These are phyloP conservation scores for Lottia scabra DNA, from an alignment of 2,888 invertebrate genomes.

Conservation along the genomic window DNA sequence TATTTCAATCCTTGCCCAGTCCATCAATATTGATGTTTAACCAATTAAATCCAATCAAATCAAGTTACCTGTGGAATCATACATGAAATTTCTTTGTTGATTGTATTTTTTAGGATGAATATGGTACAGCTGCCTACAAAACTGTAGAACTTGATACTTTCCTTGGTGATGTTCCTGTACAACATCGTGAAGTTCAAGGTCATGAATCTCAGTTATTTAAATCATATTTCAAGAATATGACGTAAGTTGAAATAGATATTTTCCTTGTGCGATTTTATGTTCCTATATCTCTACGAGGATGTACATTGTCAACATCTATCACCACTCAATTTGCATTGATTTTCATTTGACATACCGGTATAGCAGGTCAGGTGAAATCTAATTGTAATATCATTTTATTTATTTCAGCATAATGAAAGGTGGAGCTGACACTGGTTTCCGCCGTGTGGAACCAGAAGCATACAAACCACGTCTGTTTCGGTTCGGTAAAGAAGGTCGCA, in stretches of 20 bases:
- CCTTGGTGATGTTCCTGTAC: slow-evolving; percentile 64
- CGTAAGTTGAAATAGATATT: slow-evolving; percentile 36
- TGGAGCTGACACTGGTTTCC: slow-evolving; percentile 64
- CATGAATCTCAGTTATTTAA: slow-evolving; percentile 64
- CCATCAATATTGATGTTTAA: too few relatives aligned
- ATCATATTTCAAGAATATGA: slow-evolving; percentile 57
- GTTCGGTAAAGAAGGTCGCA: slow-evolving; percentile 38
- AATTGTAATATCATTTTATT: too few relatives aligned
- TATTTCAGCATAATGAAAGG: slow-evolving; percentile 57
- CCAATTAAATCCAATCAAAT: too few relatives aligned
- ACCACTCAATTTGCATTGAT: too few relatives aligned
- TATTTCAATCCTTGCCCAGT: too few relatives aligned
- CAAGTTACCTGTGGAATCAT: too few relatives aligned
- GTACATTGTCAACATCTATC: too few relatives aligned
- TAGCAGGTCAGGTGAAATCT: too few relatives aligned
- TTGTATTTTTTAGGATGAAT: slow-evolving; percentile 62
- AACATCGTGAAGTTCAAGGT: slow-evolving; percentile 66
- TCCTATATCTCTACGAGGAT: too few relatives aligned
- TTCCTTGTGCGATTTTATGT: too few relatives aligned
- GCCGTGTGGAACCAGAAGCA: slow-evolving; percentile 58
- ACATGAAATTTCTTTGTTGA: too few relatives aligned
- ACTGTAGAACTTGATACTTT: slow-evolving; percentile 68
- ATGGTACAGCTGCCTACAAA: slow-evolving; percentile 69
- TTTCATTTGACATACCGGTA: too few relatives aligned
- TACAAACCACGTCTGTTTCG: slow-evolving; percentile 60